Conservation (phyloP, 2,797 vertebrate genomes). For the Cheirogaleus major region DNA sequence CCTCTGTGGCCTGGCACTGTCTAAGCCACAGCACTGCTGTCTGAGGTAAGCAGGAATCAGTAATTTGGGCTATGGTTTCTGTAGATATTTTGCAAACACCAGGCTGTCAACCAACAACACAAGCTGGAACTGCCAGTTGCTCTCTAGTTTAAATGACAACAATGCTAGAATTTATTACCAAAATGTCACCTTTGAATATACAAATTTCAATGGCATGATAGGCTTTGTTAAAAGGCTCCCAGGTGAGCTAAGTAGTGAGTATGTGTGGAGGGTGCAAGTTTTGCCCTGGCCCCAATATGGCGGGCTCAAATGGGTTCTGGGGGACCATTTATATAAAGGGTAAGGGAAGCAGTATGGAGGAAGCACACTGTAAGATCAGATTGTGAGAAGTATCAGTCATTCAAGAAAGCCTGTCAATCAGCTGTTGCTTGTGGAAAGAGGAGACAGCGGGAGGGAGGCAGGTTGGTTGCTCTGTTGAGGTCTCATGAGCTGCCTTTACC, state of each 20-base stretch:
- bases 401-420: background rate
- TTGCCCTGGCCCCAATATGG: background rate
- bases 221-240: background rate
- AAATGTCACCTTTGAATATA: slow-evolving; percentile 4
- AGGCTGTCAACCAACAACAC: background rate
- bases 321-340: background rate
- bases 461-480: background rate
- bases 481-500: background rate
- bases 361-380: background rate
- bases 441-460: background rate
- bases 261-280: background rate
- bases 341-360: background rate
- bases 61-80: background rate
- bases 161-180: background rate
- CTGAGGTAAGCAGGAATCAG: background rate
- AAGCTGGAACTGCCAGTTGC: background rate
- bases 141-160: background rate
- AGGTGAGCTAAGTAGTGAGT: background rate
- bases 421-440: background rate
- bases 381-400: background rate
- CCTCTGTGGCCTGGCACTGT: background rate
- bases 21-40: background rate
- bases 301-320: background rate
- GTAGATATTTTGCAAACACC: background rate
- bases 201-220: background rate